Evolutionary conservation across 2,888 invertebrate species (phyloP), one percentile per base, ranked within the genome.

Genomic region (Polydrusus pterygomalis): DNA sequence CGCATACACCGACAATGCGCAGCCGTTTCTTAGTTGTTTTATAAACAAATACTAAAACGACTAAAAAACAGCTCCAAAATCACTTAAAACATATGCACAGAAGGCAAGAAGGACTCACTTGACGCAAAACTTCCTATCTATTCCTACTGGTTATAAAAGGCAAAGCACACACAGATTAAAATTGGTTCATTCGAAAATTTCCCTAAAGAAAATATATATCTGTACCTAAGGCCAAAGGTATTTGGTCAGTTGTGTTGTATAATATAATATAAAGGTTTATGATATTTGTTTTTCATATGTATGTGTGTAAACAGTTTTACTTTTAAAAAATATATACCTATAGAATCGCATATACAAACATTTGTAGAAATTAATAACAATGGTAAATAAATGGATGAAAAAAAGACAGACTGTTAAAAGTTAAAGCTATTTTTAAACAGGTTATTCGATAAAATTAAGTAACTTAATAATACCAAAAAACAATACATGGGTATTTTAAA

Each of bases 161-260:
- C 34, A 15, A 34, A 56, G 34, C 30, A 34, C 56, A 56, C 34
- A 56, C 20, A n/a, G 20, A 47, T 30, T 1, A 34, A 34, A 56
- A 56, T 56, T 56, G 30, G 56, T 56, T 34, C 56, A 15, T 56
- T 56, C 13, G 2, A 15, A n/a, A 56, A 56, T 8, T 56, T 56
- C 15, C 30, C 15, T 10, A 43, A 9, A 1, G n/a, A 43, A 34
- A 34, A 34, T 34, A 34, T 34, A 34, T 43, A 43, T 43, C n/a
- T 43, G n/a, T 43, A 43, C 7, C 1, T 43, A 43, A 43, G 43
- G 43, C 43, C n/a, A n/a, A 43, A 43, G 13, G n/a, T 43, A n/a
- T n/a, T 43, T 43, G 43, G 43, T 43, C 43, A n/a, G 43, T 43
- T 25, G 3, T 34, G 5, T 1, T 34, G 34, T 34, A 34, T 10